Conservation (phyloP, 2,797 vertebrate genomes). For the Anguilla marmorata region DNA sequence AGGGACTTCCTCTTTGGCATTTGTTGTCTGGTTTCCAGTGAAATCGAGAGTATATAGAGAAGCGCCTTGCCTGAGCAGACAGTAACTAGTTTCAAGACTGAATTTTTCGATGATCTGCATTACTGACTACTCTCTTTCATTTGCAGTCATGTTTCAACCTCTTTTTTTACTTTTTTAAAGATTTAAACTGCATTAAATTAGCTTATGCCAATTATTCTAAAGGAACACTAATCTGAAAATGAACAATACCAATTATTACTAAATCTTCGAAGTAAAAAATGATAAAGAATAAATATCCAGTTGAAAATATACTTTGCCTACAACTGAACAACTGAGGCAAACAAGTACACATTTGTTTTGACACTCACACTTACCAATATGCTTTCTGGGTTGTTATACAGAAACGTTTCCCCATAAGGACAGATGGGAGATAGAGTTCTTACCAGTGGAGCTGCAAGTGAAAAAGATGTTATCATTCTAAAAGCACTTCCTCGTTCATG, state of each 20-base stretch:
- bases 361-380: slow-evolving; percentile 72
- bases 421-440: slow-evolving; percentile 72
- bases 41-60: background rate
- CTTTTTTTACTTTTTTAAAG: background rate
- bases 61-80: background rate
- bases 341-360: background rate
- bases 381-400: slow-evolving; percentile 72
- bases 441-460: slow-evolving; percentile 64
- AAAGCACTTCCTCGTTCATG: background rate
- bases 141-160: background rate
- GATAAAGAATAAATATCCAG: background rate
- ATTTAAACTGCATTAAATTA: background rate
- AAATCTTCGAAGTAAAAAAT: background rate
- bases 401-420: slow-evolving; percentile 89
- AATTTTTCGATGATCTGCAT: background rate
- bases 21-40: background rate
- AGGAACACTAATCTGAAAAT: background rate
- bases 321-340: background rate
- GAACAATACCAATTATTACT: background rate
- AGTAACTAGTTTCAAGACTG: background rate
- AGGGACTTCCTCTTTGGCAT: background rate
- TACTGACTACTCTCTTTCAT: background rate
- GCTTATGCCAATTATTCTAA: background rate
- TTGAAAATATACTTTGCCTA: background rate
- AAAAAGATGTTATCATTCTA: background rate